A percentile compares a stretch with the other conserved stretches of the same genome.
These are phyloP conservation scores for Notarius lentiginosus DNA, from an alignment of 2,113 vertebrate species.

Conservation along the genomic window DNA sequence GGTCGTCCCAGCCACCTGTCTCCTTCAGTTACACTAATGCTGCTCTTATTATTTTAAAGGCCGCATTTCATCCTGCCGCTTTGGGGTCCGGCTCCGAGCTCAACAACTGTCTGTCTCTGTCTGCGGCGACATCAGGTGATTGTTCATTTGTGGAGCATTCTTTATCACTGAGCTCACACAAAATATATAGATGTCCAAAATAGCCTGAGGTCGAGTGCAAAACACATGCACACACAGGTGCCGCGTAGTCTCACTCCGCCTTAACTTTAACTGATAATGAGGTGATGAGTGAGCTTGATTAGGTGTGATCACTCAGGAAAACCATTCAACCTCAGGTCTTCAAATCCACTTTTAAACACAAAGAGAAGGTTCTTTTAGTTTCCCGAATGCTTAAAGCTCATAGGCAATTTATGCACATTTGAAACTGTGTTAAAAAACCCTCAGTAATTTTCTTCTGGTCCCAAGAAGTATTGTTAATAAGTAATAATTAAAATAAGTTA, in stretches of 20 bases:
- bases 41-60: constrained; percentile 64
- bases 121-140: constrained; percentile 44
- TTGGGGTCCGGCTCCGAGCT: constrained; percentile 25
- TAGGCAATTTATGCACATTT: too few species aligned
- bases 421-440: too few species aligned
- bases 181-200: constrained; percentile 31
- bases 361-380: neutral
- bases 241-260: neutral
- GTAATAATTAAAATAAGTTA: too few species aligned
- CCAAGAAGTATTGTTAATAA: too few species aligned
- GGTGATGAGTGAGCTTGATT: neutral
- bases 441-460: too few species aligned
- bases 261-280: constrained; percentile 13
- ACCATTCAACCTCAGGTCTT: neutral
- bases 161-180: constrained; percentile 33
- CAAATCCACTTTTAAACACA: neutral
- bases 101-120: constrained; percentile 40
- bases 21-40: constrained; percentile 23
- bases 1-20: constrained; percentile 22
- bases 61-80: constrained; percentile 45
- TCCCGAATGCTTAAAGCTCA: neutral
- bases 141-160: constrained; percentile 46
- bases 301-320: neutral
- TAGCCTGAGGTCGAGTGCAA: constrained; percentile 13
- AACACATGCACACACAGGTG: constrained; percentile 13